A percentile compares a stretch with the other conserved stretches of the same genome.
These are phyloP conservation scores for Magallana ariakensis DNA, from an alignment of 1,140 invertebrate genomes.

Conservation along the genomic window DNA sequence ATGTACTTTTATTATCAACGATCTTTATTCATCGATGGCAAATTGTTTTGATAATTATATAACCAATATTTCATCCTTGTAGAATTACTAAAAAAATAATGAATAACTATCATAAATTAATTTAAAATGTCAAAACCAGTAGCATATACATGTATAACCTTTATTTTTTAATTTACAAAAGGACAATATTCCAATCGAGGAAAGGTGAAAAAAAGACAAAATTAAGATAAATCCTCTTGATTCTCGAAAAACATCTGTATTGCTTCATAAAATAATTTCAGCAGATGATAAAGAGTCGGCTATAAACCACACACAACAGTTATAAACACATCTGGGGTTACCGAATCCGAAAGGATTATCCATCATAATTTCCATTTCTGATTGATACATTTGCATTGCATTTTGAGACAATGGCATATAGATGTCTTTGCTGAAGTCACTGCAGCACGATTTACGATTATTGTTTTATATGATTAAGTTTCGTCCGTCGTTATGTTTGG, in stretches of 20 bases:
- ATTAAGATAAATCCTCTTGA: too few species aligned
- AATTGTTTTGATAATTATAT: too few species aligned
- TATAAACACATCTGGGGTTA: not conserved
- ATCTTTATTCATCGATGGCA: too few species aligned
- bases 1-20: too few species aligned
- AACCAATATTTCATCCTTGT: too few species aligned
- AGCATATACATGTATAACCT: too few species aligned
- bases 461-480: conserved; percentile 31
- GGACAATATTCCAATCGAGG: too few species aligned
- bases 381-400: conserved; percentile 15
- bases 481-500: conserved; percentile 26
- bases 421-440: not conserved
- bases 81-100: too few species aligned
- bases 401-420: not conserved
- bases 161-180: too few species aligned
- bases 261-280: not conserved
- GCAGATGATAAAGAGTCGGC: not conserved
- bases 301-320: not conserved
- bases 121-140: too few species aligned
- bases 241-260: not conserved
- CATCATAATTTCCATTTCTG: not conserved
- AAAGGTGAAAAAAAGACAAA: too few species aligned
- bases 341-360: not conserved
- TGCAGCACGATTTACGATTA: conserved; percentile 15
- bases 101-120: too few species aligned